These are phyloP conservation scores for Avahi laniger DNA, from an alignment of 2,797 vertebrate genomes.

Conservation along the genomic window DNA sequence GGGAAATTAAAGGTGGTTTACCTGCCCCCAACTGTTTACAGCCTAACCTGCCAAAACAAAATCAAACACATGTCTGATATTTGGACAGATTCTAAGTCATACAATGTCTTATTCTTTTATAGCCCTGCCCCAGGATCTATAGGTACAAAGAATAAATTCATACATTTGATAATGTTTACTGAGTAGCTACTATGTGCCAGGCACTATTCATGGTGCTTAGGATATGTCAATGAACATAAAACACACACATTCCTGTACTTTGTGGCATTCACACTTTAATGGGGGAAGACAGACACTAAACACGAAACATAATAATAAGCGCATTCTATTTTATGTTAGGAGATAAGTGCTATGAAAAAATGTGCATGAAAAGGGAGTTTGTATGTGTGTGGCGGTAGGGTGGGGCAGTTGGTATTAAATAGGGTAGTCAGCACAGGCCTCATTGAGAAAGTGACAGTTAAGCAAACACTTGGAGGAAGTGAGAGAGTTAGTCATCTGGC, in stretches of 20 bases:
- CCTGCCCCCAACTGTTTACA: not conserved
- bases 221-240: not conserved
- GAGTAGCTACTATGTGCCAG: not conserved
- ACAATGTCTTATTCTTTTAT: not conserved
- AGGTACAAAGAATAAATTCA: not conserved
- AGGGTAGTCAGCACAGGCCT: not conserved
- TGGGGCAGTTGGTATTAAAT: not conserved
- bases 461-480: constrained; percentile 22
- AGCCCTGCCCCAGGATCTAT: not conserved
- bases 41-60: not conserved
- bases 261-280: not conserved
- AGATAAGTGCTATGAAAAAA: constrained; percentile 7
- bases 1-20: not conserved
- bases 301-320: not conserved
- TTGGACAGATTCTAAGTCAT: not conserved
- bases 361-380: constrained; percentile 6
- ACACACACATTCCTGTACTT: not conserved
- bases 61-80: not conserved
- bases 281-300: not conserved
- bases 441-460: constrained; percentile 20
- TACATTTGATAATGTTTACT: not conserved
- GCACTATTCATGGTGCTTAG: not conserved
- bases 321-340: constrained; percentile 9
- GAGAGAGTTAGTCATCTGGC: not conserved
- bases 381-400: not conserved